Base-by-base conservation (phyloP, 2,113 vertebrate genomes). In the Deroptyus accipitrinus region DNA sequence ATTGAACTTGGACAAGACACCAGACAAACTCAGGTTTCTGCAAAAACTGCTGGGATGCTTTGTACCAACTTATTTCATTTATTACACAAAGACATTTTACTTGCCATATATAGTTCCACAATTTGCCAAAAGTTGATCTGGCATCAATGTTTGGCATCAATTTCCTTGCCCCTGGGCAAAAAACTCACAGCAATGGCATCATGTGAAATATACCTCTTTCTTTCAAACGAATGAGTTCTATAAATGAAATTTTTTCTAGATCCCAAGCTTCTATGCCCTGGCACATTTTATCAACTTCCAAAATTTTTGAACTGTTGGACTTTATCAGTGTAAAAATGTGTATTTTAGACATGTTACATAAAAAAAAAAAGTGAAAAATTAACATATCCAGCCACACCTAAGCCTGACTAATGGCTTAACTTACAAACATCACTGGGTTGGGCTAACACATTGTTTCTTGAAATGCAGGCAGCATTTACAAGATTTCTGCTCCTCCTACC, bases 1-100 rank as follows among this genome's bases (percentile, higher is more conserved):
- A 11, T 2, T 11, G 3, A 30, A 13, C 17, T 11, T 7, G 44
- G 48, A 48, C 10, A 23, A 22, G 13, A 1, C 1, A 2, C 14
- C 61, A 22, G 46, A 13, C 7, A 54, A 44, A 63, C 9, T 17
- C 33, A 24, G 35, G 5, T 24, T 92, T 75, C 79, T 83, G 52
- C 51, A 64, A 73, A 72, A 63, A 77, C 49, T 4, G 2, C 4
- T 23, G 33, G 23, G 24, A 74, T 46, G 28, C 12, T 69, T 13
- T 20, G 51, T 35, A 82, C 19, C 66, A 25, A 17, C 7, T 4
- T 9, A 63, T 23, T 79, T n/a, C 4, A 9, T 12, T 75, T 37
- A 4, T 6, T 20, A 27, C 27, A 35, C 37, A 70, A 12, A 64
- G 25, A 6, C 33, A 48, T 8, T 48, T 67, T 20, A 15, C 12